phyloP scores from a whole-genome alignment of 2,113 vertebrate genomes.

The Microtus montanus region DNA sequence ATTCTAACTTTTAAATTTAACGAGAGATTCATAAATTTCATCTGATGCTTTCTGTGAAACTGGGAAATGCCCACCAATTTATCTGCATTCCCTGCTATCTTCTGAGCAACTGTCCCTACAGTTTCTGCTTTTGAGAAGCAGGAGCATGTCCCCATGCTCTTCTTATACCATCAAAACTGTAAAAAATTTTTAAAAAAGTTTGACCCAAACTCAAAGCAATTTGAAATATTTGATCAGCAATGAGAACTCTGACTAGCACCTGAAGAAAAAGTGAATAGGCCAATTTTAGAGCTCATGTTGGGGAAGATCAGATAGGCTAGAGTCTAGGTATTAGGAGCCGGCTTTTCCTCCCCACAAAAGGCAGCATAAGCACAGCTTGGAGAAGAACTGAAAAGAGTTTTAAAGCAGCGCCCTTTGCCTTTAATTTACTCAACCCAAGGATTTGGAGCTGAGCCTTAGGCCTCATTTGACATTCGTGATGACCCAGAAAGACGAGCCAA shows the following conservation, averaged over 20 bases:
- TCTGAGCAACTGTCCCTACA: neutral
- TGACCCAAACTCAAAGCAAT: neutral
- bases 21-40: neutral
- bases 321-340: neutral
- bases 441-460: neutral
- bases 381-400: neutral
- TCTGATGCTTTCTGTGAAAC: neutral
- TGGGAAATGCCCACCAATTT: neutral
- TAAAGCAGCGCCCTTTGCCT: neutral
- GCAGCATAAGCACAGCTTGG: neutral
- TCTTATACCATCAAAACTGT: neutral
- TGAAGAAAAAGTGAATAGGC: neutral
- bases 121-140: neutral
- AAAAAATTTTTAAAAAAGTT: neutral
- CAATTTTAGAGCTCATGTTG: neutral
- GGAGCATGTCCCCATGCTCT: neutral
- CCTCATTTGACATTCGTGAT: neutral
- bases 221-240: neutral
- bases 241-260: neutral
- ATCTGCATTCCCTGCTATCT: neutral
- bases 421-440: neutral
- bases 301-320: neutral
- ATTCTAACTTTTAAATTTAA: neutral
- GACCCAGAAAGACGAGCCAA: neutral
- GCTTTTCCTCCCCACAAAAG: slow-evolving; percentile 5